These are phyloP conservation scores for Eptesicus fuscus DNA, from an alignment of 2,113 vertebrate species.

Conservation along the genomic window DNA sequence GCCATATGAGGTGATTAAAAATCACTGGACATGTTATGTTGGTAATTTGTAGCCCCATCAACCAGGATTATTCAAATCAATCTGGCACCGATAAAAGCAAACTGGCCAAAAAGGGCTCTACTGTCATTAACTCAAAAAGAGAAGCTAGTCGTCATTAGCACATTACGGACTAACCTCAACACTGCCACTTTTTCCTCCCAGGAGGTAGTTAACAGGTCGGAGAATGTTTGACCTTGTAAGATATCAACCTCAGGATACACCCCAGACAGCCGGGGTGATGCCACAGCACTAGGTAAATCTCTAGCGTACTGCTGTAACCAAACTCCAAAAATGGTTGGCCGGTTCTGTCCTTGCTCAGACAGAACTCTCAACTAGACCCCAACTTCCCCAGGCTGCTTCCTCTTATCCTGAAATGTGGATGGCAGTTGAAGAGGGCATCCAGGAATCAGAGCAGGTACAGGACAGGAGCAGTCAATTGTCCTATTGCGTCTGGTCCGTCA, in stretches of 20 bases:
- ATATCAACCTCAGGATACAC: not conserved
- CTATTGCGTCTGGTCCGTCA: not conserved
- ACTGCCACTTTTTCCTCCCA: not conserved
- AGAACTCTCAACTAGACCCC: not conserved
- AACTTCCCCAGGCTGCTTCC: not conserved
- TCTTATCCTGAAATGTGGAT: not conserved
- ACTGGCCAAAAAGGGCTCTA: not conserved
- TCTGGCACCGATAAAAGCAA: not conserved
- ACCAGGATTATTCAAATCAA: not conserved
- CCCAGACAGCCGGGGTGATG: not conserved
- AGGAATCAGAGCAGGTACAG: not conserved
- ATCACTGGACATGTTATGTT: not conserved
- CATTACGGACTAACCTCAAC: not conserved
- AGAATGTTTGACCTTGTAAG: not conserved
- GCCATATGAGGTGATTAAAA: not conserved
- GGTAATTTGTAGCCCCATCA: not conserved
- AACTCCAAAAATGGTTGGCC: not conserved
- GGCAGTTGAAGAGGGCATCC: not conserved
- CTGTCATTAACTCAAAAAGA: not conserved
- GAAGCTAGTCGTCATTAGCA: not conserved
- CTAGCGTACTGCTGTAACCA: not conserved
- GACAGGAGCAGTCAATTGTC: not conserved
- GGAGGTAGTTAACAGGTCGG: not conserved
- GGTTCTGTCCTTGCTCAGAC: not conserved
- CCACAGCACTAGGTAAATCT: not conserved